Percentiles rank a stretch among this genome's conserved stretches.
Conservation (phyloP, 2,797 vertebrate genomes). For the Tadarida brasiliensis region DNA sequence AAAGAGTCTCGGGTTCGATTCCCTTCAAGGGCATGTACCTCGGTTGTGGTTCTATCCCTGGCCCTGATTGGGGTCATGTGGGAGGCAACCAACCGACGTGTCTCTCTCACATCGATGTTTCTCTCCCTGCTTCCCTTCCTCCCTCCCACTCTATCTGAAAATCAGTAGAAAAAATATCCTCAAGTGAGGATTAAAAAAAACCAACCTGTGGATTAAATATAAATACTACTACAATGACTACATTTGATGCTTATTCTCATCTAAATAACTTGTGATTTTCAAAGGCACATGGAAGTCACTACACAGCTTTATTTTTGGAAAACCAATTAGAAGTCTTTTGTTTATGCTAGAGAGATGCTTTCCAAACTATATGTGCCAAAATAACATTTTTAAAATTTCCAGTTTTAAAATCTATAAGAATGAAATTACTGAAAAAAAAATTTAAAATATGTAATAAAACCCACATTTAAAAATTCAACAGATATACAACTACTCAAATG, state of each 20-base stretch:
- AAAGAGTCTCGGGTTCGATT: too few relatives aligned
- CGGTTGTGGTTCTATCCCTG: too few relatives aligned
- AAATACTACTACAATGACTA: not conserved
- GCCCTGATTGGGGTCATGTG: too few relatives aligned
- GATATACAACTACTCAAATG: not conserved
- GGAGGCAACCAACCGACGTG: too few relatives aligned
- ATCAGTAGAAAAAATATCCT: too few relatives aligned
- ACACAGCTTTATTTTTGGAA: conserved; percentile 19
- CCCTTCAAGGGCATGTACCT: too few relatives aligned
- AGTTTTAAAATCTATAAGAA: not conserved
- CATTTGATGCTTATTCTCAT: not conserved
- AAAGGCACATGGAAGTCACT: conserved; percentile 58
- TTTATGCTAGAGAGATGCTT: conserved; percentile 41
- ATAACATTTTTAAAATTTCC: not conserved
- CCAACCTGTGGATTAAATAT: not conserved
- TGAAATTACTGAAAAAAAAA: not conserved
- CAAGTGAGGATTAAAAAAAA: too few relatives aligned
- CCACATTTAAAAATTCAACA: not conserved
- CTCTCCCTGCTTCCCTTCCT: too few relatives aligned
- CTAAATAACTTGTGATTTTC: not conserved
- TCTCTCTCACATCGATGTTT: too few relatives aligned
- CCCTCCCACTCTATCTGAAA: too few relatives aligned
- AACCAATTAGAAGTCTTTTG: conserved; percentile 67
- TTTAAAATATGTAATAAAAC: not conserved
- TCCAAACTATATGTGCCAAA: not conserved